Percentiles rank a stretch among this genome's conserved stretches.
Conservation (phyloP, 2,113 vertebrate species). For the Triplophysa tibetana region DNA sequence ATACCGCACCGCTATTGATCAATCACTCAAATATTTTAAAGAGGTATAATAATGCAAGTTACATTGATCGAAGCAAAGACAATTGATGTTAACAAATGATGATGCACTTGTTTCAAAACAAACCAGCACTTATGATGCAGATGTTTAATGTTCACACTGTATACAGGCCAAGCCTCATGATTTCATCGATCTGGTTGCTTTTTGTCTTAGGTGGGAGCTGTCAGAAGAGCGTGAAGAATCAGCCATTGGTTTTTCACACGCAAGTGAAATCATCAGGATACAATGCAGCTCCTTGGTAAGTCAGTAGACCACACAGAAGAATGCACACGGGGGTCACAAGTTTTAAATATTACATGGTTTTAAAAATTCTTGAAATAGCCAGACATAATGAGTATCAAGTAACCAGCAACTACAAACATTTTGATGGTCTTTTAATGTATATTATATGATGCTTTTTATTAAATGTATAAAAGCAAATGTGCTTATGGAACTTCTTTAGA, state of each 20-base stretch:
- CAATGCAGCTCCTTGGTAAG: conserved; percentile 73
- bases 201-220: conserved; percentile 31
- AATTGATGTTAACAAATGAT: background rate
- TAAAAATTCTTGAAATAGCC: background rate
- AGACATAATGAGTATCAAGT: background rate
- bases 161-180: background rate
- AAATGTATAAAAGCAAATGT: too few relatives aligned
- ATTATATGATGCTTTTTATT: too few relatives aligned
- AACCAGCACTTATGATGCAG: background rate
- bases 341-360: background rate
- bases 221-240: conserved; percentile 68
- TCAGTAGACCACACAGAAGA: conserved; percentile 4
- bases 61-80: background rate
- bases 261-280: conserved; percentile 89
- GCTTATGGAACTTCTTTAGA: too few relatives aligned
- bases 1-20: background rate
- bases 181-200: background rate
- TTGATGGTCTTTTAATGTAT: too few relatives aligned
- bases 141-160: background rate
- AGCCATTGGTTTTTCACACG: conserved; percentile 81
- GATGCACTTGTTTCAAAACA: background rate
- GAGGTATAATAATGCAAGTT: background rate
- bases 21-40: background rate
- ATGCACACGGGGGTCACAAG: background rate
- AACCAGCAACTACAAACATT: background rate